Percentiles rank a stretch among this genome's conserved stretches.
Conservation (phyloP, 2,888 invertebrate genomes). For the Crossocerus cetratus region DNA sequence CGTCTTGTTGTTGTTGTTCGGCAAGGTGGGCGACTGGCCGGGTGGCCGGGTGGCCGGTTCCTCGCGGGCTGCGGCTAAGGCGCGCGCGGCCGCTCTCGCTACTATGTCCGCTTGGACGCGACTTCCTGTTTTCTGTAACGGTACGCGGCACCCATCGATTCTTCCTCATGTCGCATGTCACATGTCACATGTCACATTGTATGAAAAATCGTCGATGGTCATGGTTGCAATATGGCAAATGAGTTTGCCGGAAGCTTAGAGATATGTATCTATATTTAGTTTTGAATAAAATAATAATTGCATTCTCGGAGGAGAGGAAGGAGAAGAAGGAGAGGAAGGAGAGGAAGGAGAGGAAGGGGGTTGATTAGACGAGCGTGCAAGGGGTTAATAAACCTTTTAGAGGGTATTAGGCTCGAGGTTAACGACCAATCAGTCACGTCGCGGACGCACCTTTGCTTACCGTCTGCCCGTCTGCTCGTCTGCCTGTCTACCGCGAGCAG, state of each 20-base stretch:
- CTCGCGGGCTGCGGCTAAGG: background rate
- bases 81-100: background rate
- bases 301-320: no score
- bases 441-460: constrained; percentile 59
- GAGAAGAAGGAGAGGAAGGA: background rate
- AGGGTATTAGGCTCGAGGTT: constrained; percentile 54
- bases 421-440: constrained; percentile 54
- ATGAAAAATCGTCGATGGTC: no score
- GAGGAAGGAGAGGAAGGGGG: background rate
- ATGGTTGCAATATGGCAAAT: no score
- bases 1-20: constrained; percentile 4
- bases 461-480: constrained; percentile 20
- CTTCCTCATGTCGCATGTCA: constrained; percentile 31
- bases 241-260: no score
- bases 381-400: constrained; percentile 62
- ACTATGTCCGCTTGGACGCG: constrained; percentile 13
- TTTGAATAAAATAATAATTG: no score
- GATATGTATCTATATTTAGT: no score
- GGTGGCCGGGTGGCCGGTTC: no score
- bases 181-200: background rate
- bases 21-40: constrained; percentile 29
- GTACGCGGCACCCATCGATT: constrained; percentile 55
- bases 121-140: constrained; percentile 64
- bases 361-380: background rate
- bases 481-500: constrained; percentile 4